Base-by-base conservation (phyloP, 2,888 invertebrate genomes). In the Eulithis prunata region DNA sequence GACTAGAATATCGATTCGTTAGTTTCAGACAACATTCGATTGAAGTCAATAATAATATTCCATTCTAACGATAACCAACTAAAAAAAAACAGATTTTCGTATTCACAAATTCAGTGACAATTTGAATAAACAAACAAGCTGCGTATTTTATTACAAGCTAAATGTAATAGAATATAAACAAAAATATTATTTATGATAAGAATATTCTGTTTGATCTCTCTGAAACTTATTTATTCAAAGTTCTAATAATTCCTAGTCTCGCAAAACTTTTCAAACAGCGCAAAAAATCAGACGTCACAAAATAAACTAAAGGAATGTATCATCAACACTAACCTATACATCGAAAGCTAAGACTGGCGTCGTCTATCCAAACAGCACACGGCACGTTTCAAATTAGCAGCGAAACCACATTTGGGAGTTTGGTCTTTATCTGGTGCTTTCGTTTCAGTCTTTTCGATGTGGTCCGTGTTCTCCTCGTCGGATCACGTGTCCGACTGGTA, bases 401-500 rank as follows among this genome's bases (percentile, higher is more conserved):
- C 81, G 77, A 93, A 92, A 78, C 93, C 90, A 79, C 83, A 77
- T 73, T 88, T 91, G 52, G 86, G 83, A 64, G 79, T 82, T 81
- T 88, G 89, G 80, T 89, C 90, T 66, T 76, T 81, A 67, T 84
- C 79, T 73, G 82, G 71, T 76, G 78, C 74, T 65, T 79, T 81
- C 59, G 75, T 75, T 75, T 90, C 91, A 88, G 88, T 90, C 88
- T 90, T 90, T 72, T 77, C 79, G 71, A 73, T 81, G 72, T 79
- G 81, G 74, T 78, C 82, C 71, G 76, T 75, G 69, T 80, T 83
- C 60, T 78, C 82, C 71, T 89, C 91, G 66, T 91, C 92, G 93
- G 93, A 93, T 93, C 93, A 93, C 90, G 93, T 93, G 81, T 93
- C 92, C 78, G 92, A 82, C 62, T 89, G 91, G 59, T 93, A 93